Evolutionary conservation across 2,797 vertebrate genomes (phyloP), one percentile per base, ranked within the genome.

Genomic region (Sebastes steindachneri): DNA sequence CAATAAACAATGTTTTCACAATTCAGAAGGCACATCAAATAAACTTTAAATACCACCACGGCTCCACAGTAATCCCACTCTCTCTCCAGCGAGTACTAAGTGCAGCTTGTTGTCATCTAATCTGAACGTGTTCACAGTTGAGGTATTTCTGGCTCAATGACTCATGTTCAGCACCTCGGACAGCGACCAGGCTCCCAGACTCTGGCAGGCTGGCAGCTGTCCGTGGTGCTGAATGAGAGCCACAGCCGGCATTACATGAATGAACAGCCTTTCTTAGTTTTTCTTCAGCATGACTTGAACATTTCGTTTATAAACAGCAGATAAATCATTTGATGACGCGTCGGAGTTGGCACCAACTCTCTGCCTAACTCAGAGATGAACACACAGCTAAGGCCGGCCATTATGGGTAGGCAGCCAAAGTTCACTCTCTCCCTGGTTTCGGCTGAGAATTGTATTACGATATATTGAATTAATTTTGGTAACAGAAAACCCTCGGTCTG

Each of bases 211-310:
- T 15, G 72, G 70, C 26, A 29, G 48, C 81, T 79, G 81, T 83
- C 85, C 77, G 3, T 67, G 81, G 82, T 85, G 55, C 83, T 91
- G 83, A 85, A 75, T 10, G 25, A 45, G 12, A 77, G 53, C 25
- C 72, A 55, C 3, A 3, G 11, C 67, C 2, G 1, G 12, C 7
- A 2, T 23, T 19, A 7, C 5, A 28, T 79, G 7, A 68, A 74
- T 66, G 35, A n/a, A 37, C 25, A 19, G 29, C 31, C 31, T 75
- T 7, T 68, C 25, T 12, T 17, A 8, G 4, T 21, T 64, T 45
- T 7, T 45, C 37, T 25, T 9, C 19, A 37, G 14, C 4, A 29
- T 35, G 19, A 58, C 11, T 17, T n/a, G 1, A 51, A 31, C 7
- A 12, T 21, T 51, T 12, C 0, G 54, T 62, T 62, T 10, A 33